phyloP scores from a whole-genome alignment of 2,113 vertebrate species.

The Elachura formosa region DNA sequence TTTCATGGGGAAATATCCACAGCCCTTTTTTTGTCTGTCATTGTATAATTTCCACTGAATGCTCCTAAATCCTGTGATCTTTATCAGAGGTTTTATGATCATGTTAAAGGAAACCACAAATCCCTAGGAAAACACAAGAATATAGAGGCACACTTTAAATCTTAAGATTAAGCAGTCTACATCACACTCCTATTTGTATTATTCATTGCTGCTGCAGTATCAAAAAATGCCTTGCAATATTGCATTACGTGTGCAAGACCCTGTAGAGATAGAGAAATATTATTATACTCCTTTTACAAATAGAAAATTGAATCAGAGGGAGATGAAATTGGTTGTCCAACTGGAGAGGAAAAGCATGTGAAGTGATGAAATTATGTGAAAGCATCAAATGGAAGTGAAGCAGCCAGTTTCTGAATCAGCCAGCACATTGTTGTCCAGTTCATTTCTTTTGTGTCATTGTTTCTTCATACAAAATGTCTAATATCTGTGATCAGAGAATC shows the following conservation, averaged over 20 bases:
- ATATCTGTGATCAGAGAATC: neutral
- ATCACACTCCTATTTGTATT: neutral
- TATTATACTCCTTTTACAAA: neutral
- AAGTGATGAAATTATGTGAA: neutral
- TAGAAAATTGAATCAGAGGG: neutral
- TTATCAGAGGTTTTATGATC: neutral
- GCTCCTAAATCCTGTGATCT: neutral
- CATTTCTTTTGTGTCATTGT: neutral
- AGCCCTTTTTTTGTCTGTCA: neutral
- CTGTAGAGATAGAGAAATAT: neutral
- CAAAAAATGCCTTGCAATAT: neutral
- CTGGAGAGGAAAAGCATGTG: neutral
- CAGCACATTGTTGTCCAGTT: neutral
- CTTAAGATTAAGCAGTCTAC: neutral
- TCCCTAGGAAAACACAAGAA: neutral
- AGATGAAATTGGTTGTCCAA: neutral
- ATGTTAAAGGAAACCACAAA: neutral
- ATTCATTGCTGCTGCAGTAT: neutral
- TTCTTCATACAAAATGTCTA: neutral
- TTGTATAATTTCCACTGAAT: neutral
- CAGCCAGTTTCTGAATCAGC: neutral
- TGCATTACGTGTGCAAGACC: neutral
- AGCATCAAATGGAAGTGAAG: neutral
- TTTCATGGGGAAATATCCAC: neutral
- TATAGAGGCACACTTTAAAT: neutral